Evolutionary conservation across 2,888 invertebrate species (phyloP).

Genomic region (Pammene aurita): DNA sequence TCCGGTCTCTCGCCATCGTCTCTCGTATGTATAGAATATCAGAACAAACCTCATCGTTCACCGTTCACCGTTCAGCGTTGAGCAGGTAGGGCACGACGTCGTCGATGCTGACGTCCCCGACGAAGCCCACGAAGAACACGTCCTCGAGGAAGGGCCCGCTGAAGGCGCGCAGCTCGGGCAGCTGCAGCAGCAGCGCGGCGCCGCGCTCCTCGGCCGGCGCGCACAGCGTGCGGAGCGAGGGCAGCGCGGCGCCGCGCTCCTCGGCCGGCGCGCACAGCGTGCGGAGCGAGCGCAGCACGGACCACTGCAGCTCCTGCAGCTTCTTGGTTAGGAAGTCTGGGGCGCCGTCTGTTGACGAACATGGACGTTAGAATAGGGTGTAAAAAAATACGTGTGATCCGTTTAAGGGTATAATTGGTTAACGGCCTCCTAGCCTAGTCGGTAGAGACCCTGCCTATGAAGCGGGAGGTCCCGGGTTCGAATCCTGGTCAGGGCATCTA

Average conservation of each 20-base stretch:
- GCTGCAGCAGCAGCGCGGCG: slow-evolving; percentile 81
- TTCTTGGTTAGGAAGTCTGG: slow-evolving; percentile 76
- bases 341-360: slow-evolving; percentile 69
- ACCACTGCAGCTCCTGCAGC: slow-evolving; percentile 77
- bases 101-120: slow-evolving; percentile 97
- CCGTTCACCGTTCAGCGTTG: slow-evolving; percentile 79
- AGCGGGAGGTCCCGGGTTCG: no score
- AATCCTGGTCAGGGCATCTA: no score
- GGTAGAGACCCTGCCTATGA: no score
- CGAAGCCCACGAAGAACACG: slow-evolving; percentile 94
- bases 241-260: slow-evolving; percentile 78
- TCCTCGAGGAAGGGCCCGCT: slow-evolving; percentile 92
- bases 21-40: no score
- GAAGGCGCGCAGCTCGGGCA: slow-evolving; percentile 88
- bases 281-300: slow-evolving; percentile 76
- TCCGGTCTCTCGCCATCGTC: no score
- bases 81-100: slow-evolving; percentile 97
- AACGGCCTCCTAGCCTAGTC: no score
- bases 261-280: slow-evolving; percentile 59
- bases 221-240: slow-evolving; percentile 61
- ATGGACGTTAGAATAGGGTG: background rate
- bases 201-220: slow-evolving; percentile 73
- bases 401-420: no score
- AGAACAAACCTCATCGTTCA: slow-evolving; percentile 54
- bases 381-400: no score